Base-by-base conservation (phyloP, 2,113 vertebrate genomes). In the human region DNA sequence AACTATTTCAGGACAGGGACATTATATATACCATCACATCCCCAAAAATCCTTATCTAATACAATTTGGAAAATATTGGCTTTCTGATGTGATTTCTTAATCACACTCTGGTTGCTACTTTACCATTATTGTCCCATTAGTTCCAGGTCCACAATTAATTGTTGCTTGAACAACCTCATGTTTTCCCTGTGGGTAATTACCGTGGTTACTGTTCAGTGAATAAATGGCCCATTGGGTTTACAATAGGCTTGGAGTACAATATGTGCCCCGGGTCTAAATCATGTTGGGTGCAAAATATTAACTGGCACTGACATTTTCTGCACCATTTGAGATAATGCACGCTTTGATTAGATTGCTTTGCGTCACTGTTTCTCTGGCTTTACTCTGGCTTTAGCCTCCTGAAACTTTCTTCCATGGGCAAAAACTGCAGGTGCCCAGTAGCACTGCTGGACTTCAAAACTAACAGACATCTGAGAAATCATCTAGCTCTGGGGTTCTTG, bases 161-260 rank as follows among this genome's bases (percentile, higher is more conserved):
- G 97, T 93, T 97, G 98, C 97, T 96, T 1, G 43, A 98, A 96
- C 94, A 98, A 96, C 18, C 64, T 98, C 92, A 59, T 97, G 97
- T 98, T 98, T 98, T 98, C 98, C 98, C 98, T 97, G 95, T 97
- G 98, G 98, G 97, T 98, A 98, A 98, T 98, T 98, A 98, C 96
- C 97, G 97, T 93, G 94, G 98, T 96, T 98, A 93, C 94, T 96
- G 96, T 98, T 98, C 98, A 98, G 98, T 98, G 98, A 98, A 97
- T 98, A 98, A 98, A 82, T 83, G 96, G 98, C 96, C 98, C 97
- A 96, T 98, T 98, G 98, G 98, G 97, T 96, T 90, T 96, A 93
- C 86, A 95, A 98, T 98, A 95, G 95, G 94, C 97, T 98, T 97
- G 93, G 97, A 98, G 97, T 93, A 97, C 97, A 98, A 96, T 97